phyloP scores from a whole-genome alignment of 2,888 invertebrate genomes.

The Drosophila stalkeri region DNA sequence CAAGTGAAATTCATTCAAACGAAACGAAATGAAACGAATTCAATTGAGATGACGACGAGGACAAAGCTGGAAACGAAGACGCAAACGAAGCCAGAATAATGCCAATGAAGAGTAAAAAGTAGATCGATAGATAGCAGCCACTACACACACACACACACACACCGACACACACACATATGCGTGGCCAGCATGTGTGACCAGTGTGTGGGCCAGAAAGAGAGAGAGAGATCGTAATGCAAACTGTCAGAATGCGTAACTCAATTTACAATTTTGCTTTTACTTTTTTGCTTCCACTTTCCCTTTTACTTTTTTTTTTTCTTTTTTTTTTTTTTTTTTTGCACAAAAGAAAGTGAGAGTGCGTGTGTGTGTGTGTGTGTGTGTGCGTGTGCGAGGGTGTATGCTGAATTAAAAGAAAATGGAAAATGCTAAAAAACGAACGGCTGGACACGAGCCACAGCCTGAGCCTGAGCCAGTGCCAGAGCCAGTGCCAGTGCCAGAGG shows the following conservation, averaged over 20 bases:
- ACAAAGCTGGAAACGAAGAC: conserved; percentile 22
- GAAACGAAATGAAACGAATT: conserved; percentile 82
- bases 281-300: conserved; percentile 34
- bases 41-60: conserved; percentile 76
- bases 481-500: not conserved
- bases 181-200: conserved; percentile 64
- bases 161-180: conserved; percentile 29
- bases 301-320: not conserved
- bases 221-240: conserved; percentile 80
- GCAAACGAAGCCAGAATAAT: conserved; percentile 66
- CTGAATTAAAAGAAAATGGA: conserved; percentile 81
- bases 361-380: conserved; percentile 28
- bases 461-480: not conserved
- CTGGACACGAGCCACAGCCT: conserved; percentile 50
- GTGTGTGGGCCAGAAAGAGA: conserved; percentile 16
- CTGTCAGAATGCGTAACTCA: conserved; percentile 82
- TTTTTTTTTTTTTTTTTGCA: conserved; percentile 40
- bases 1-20: conserved; percentile 80
- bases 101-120: conserved; percentile 81
- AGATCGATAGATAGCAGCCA: conserved; percentile 79
- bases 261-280: conserved; percentile 78
- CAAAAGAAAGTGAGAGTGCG: conserved; percentile 67
- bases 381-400: conserved; percentile 50
- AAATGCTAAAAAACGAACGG: conserved; percentile 75
- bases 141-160: conserved; percentile 41